A percentile compares a stretch with the other conserved stretches of the same genome.
Evolutionary conservation across 2,888 invertebrate species (phyloP).

Genomic region (Cephus nigrinus): DNA sequence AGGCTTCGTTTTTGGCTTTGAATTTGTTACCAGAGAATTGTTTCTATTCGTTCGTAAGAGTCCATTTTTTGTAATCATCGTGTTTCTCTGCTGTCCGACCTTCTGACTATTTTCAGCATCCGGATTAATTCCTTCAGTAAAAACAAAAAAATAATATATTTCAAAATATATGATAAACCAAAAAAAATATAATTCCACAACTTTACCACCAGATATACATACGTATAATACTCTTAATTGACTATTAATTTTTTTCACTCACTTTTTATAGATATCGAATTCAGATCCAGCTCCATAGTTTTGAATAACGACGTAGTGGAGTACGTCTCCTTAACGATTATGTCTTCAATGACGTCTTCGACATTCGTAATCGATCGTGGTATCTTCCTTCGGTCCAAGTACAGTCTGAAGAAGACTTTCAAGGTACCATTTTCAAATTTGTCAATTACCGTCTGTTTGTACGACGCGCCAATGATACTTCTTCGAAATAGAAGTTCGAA

Average conservation of each 20-base stretch:
- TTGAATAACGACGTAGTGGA: slow-evolving; percentile 79
- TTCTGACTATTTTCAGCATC: slow-evolving; percentile 43
- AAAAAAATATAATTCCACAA: not conserved
- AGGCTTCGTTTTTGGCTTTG: slow-evolving; percentile 46
- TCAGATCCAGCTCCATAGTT: slow-evolving; percentile 79
- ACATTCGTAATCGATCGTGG: slow-evolving; percentile 81
- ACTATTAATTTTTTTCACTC: slow-evolving; percentile 52
- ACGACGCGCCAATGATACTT: slow-evolving; percentile 70
- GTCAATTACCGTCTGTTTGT: slow-evolving; percentile 70
- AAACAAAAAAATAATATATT: slow-evolving; percentile 4
- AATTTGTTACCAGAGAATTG: slow-evolving; percentile 49
- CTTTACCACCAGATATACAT: not conserved
- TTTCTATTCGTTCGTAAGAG: slow-evolving; percentile 55
- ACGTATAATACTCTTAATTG: not conserved
- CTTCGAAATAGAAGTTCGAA: slow-evolving; percentile 74
- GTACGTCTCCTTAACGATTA: slow-evolving; percentile 79
- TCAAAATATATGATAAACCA: not conserved
- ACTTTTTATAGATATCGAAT: slow-evolving; percentile 78
- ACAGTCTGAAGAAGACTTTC: slow-evolving; percentile 81
- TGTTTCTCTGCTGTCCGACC: slow-evolving; percentile 47
- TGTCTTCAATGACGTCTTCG: slow-evolving; percentile 80
- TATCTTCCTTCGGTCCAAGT: slow-evolving; percentile 84
- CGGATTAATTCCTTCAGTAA: slow-evolving; percentile 48
- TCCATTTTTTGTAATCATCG: slow-evolving; percentile 64
- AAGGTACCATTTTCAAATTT: slow-evolving; percentile 82